Evolutionary conservation across 2,888 invertebrate species (phyloP), one percentile per base, ranked within the genome.

Genomic region (Drosophila subsilvestris): DNA sequence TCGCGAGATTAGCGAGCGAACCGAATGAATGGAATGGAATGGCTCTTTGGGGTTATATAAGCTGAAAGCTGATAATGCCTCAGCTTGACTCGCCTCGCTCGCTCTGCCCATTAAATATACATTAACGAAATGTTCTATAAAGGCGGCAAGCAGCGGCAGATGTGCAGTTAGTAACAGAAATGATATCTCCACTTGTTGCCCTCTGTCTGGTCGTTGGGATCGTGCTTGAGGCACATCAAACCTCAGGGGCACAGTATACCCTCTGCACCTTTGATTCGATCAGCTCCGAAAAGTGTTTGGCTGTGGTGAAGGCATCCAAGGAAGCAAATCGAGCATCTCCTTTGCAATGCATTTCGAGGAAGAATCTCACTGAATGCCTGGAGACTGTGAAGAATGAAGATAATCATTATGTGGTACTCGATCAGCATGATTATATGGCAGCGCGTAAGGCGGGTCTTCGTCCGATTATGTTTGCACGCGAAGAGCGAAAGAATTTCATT

Each of bases 31-130:
- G 14, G n/a, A 27, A 27, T 27, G 27, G 67, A 50, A 49, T 63
- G 78, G 71, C 73, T 86, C 71, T 54, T 57, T 56, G 72, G 76
- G 81, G 78, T 74, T 78, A 70, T 67, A 63, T 61, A 78, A 27
- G 62, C 56, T 56, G 79, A 78, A 78, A 27, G 62, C 56, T 56
- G 79, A 78, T 78, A 75, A 75, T 66, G 49, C 1, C 2, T n/a
- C 5, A 10, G 27, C 14, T 27, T 10, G 18, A 27, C 27, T 27
- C 8, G 7, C 1, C 37, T 37, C 37, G 6, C 6, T 37, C 37
- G 37, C 8, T 14, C 8, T 1, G 50, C 22, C 50, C 48, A 59
- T 59, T 50, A 59, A 50, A 59, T 27, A 29, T 10, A 27, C 49
- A 59, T 59, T 50, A 50, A 27, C 43, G 43, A 25, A 49, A 59